These are phyloP conservation scores for Microchrysa polita DNA, from an alignment of 2,888 invertebrate species.

Conservation along the genomic window DNA sequence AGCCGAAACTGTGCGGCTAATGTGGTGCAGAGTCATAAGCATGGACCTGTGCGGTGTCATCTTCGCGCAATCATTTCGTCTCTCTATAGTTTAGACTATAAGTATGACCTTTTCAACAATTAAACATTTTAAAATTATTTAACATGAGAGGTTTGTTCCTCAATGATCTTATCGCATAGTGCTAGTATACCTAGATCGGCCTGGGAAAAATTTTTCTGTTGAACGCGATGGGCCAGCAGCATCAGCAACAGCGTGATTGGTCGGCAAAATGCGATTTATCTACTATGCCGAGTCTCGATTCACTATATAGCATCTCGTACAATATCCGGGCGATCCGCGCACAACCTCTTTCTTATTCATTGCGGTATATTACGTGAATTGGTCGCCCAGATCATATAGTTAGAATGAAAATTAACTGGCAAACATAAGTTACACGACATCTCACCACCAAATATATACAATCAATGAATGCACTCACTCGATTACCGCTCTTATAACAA, in stretches of 20 bases:
- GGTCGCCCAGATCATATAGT: background rate
- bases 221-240: background rate
- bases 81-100: too few species aligned
- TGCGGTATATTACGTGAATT: too few species aligned
- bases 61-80: constrained; percentile 13
- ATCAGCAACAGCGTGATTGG: background rate
- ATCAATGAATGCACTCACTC: constrained; percentile 18
- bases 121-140: constrained; percentile 45
- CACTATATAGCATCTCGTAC: background rate
- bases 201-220: constrained; percentile 21
- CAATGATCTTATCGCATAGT: constrained; percentile 39
- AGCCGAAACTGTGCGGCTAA: constrained; percentile 14
- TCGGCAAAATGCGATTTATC: background rate
- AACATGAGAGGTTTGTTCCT: constrained; percentile 45
- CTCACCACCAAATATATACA: constrained; percentile 3
- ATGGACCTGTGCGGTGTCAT: constrained; percentile 15
- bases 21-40: background rate
- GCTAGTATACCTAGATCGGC: constrained; percentile 9
- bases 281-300: background rate
- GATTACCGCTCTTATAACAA: too few species aligned
- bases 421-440: constrained; percentile 15
- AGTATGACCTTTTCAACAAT: constrained; percentile 47
- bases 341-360: too few species aligned
- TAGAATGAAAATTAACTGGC: constrained; percentile 29
- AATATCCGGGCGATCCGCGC: constrained; percentile 30